Base-by-base conservation (phyloP, 1,140 invertebrate genomes). In the Nebria ingens region DNA sequence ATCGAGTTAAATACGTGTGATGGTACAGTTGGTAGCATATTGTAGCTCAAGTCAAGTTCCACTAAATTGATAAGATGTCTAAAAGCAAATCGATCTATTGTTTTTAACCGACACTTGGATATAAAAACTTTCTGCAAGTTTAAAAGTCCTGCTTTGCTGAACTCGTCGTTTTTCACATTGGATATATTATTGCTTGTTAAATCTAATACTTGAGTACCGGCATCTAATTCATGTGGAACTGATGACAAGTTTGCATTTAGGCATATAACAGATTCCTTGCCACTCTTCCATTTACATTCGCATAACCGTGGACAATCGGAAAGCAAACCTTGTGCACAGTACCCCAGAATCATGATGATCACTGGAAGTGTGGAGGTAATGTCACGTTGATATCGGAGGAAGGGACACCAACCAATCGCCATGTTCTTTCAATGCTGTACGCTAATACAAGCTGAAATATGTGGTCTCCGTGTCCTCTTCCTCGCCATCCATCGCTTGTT, bases 251-350 rank as follows among this genome's bases (percentile, higher is more conserved):
- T 85, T 54, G 83, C 82, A 65, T 80, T 80, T 53, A 78, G 73
- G 72, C 87, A 91, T 57, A 86, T 76, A 40, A 85, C 87, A 21
- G 85, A 86, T 70, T 89, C 85, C 71, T 91, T 91, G 59, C 87
- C 87, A 64, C 81, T 83, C 66, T 87, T 86, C 89, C 89, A 91
- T 69, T 88, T 89, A 73, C 88, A 90, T 68, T 88, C 84, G 73
- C 88, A 91, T 58, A 81, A 75, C 50, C 75, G 75, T 59, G 67
- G 53, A 54, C 52, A 59, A 38, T 59, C 50, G 22, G 55, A 50
- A 51, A 42, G 21, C 17, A 64, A 21, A 23, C 58, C 61, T 53
- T 64, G 63, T 11, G 57, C 54, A 42, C 53, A 62, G 52, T 64
- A 66, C 52, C 60, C 55, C 19, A 65, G 34, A 9, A 68, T 38